phyloP scores from a whole-genome alignment of 2,888 invertebrate genomes.

The Acheta domesticus region DNA sequence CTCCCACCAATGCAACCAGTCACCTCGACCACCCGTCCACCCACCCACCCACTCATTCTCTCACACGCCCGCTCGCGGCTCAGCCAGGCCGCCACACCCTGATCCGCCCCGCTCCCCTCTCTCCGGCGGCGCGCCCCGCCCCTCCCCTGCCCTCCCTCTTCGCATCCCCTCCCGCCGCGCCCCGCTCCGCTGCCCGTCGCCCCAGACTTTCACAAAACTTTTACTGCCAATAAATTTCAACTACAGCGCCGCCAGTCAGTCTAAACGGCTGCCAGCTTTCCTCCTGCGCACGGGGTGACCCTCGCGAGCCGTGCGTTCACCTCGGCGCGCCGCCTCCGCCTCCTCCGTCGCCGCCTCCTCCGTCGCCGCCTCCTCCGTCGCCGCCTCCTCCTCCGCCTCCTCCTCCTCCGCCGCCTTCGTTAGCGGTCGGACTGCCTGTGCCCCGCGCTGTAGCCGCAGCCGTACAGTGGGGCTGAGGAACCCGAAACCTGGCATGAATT shows the following conservation, averaged over 20 bases:
- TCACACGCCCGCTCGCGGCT: not conserved
- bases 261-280: constrained; percentile 18
- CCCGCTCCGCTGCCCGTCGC: not conserved
- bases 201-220: constrained; percentile 18
- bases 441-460: too few species aligned
- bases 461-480: too few species aligned
- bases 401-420: not conserved
- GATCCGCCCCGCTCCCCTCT: not conserved
- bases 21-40: too few species aligned
- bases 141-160: not conserved
- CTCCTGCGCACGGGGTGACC: not conserved
- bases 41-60: too few species aligned
- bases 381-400: not conserved
- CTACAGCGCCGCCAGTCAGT: constrained; percentile 18
- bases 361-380: not conserved
- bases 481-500: too few species aligned
- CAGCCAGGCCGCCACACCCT: not conserved
- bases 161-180: not conserved
- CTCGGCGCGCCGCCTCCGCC: not conserved
- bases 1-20: too few species aligned
- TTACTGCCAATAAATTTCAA: constrained; percentile 18
- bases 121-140: not conserved
- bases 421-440: not conserved
- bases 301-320: constrained; percentile 1
- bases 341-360: not conserved